Evolutionary conservation across 2,888 invertebrate species (phyloP).

Genomic region (Antitype chi): DNA sequence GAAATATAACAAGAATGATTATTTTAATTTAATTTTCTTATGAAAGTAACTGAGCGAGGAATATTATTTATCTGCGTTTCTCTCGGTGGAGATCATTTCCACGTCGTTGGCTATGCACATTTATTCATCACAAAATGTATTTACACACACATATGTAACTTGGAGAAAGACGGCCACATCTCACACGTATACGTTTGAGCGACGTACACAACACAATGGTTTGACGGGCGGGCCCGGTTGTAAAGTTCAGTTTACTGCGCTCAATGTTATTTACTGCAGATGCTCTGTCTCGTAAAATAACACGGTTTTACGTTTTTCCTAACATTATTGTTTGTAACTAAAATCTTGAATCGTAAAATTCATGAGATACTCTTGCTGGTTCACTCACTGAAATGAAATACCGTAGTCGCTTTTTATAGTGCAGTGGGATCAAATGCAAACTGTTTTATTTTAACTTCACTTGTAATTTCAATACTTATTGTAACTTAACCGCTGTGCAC

Average conservation of each 20-base stretch:
- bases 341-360: slow-evolving; percentile 55
- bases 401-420: slow-evolving; percentile 33
- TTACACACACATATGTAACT: neutral
- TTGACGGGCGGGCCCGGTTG: slow-evolving; percentile 47
- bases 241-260: slow-evolving; percentile 63
- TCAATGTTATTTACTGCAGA: slow-evolving; percentile 61
- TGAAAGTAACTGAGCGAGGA: neutral
- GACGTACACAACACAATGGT: slow-evolving; percentile 21
- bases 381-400: slow-evolving; percentile 32
- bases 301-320: slow-evolving; percentile 47
- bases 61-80: neutral
- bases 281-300: slow-evolving; percentile 60
- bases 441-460: slow-evolving; percentile 32
- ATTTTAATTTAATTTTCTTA: slow-evolving; percentile 5
- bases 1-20: slow-evolving; percentile 2
- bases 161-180: neutral
- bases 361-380: slow-evolving; percentile 32
- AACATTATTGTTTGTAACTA: slow-evolving; percentile 58
- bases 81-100: neutral
- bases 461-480: neutral
- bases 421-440: slow-evolving; percentile 21
- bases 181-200: neutral
- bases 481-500: neutral
- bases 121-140: neutral
- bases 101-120: neutral